Evolutionary conservation across 2,888 invertebrate species (phyloP).

Genomic region (Caenorhabditis panamensis): DNA sequence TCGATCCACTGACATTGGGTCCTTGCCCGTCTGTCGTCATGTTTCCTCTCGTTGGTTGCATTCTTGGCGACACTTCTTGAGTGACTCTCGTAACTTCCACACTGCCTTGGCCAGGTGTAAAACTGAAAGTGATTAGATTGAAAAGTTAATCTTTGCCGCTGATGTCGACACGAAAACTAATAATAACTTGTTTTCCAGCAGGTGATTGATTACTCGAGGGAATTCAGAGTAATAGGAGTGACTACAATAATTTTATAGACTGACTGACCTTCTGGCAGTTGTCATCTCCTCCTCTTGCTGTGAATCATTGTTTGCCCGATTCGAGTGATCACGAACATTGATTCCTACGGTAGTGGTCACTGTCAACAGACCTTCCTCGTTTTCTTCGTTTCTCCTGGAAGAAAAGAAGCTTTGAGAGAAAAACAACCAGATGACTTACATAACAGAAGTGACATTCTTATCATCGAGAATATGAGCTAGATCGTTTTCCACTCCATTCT

Average conservation of each 20-base stretch:
- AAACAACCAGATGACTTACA: conserved; percentile 4
- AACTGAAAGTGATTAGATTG: conserved; percentile 21
- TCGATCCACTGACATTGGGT: conserved; percentile 12
- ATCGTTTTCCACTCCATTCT: conserved; percentile 35
- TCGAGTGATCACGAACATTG: conserved; percentile 43
- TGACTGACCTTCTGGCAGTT: conserved; percentile 9
- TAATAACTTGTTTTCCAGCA: conserved; percentile 2
- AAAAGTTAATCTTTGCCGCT: conserved; percentile 1
- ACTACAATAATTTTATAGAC: not conserved
- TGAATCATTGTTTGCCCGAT: not conserved
- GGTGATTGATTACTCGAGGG: not conserved
- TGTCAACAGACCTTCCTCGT: conserved; percentile 30
- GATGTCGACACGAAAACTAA: not conserved
- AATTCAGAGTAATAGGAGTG: not conserved
- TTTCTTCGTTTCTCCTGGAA: conserved; percentile 40
- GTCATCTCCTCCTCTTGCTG: conserved; percentile 3
- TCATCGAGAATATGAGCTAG: conserved; percentile 20
- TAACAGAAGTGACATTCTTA: conserved; percentile 5
- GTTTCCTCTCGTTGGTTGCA: conserved; percentile 5
- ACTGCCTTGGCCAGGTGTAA: conserved; percentile 41
- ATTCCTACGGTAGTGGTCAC: conserved; percentile 54
- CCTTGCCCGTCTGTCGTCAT: conserved; percentile 23
- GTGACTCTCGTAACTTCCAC: conserved; percentile 48
- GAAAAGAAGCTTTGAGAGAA: not conserved
- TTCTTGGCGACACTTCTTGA: conserved; percentile 18